These are phyloP conservation scores for Allophyes oxyacanthae DNA, from an alignment of 2,888 invertebrate genomes.

Conservation along the genomic window DNA sequence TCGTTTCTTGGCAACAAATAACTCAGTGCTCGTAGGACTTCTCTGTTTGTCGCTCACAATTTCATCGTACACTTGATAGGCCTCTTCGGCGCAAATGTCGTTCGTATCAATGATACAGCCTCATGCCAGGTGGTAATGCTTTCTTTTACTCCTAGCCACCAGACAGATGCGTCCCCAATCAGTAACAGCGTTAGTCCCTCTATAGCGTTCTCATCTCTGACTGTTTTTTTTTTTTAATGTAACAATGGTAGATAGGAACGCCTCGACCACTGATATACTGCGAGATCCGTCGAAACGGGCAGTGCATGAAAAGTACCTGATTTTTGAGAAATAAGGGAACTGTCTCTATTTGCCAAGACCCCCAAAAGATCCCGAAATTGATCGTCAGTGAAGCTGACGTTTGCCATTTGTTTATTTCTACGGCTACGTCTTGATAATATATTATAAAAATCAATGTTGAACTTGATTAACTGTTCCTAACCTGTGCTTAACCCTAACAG, in stretches of 20 bases:
- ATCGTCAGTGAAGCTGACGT: constrained; percentile 18
- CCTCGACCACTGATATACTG: constrained; percentile 1
- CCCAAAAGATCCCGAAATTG: constrained; percentile 12
- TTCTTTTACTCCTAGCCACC: constrained; percentile 13
- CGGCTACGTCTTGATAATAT: constrained; percentile 18
- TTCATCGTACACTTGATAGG: constrained; percentile 3
- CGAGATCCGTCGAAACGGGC: constrained; percentile 9
- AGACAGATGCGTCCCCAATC: constrained; percentile 2
- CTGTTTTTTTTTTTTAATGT: constrained; percentile 6
- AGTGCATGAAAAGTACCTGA: constrained; percentile 9
- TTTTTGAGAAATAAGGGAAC: not conserved
- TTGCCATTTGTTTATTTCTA: constrained; percentile 9
- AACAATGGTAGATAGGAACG: constrained; percentile 5
- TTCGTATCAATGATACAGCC: not conserved
- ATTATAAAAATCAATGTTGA: not conserved
- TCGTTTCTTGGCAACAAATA: constrained; percentile 16
- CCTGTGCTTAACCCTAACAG: too few relatives aligned
- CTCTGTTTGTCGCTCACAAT: constrained; percentile 11
- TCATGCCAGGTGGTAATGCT: not conserved
- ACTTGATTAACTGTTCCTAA: too few relatives aligned
- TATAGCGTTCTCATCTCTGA: constrained; percentile 12
- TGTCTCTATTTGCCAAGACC: not conserved
- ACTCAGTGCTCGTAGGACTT: not conserved
- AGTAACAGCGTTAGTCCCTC: constrained; percentile 14
- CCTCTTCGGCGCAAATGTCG: constrained; percentile 12